Percentiles rank a stretch among this genome's conserved stretches.
phyloP scores from a whole-genome alignment of 2,797 vertebrate species.

The Denticeps clupeoides region DNA sequence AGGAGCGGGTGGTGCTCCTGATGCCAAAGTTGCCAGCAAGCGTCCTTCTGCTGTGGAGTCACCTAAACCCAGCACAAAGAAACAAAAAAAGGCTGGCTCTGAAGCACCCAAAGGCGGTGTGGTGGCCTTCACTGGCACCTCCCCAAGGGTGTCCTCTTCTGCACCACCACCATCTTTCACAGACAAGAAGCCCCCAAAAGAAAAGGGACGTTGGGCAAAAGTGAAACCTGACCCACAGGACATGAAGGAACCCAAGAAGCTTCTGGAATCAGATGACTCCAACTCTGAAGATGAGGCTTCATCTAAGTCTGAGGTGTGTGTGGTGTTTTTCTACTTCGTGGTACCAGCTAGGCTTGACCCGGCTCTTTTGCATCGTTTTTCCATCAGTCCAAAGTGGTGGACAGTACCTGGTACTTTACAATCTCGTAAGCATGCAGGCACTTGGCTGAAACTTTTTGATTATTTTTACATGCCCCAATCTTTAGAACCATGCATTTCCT shows the following conservation, averaged over 20 bases:
- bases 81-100: slow-evolving; percentile 84
- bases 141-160: slow-evolving; percentile 68
- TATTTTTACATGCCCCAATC: no score
- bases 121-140: slow-evolving; percentile 60
- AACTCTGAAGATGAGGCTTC: slow-evolving; percentile 92
- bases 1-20: slow-evolving; percentile 37
- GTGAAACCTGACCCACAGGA: slow-evolving; percentile 72
- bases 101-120: slow-evolving; percentile 65
- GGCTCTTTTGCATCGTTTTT: no score
- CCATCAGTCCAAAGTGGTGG: no score
- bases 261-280: slow-evolving; percentile 80
- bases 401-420: no score
- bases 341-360: no score
- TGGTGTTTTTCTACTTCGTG: background rate
- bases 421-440: no score
- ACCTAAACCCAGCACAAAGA: slow-evolving; percentile 87
- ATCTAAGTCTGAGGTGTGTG: slow-evolving; percentile 86
- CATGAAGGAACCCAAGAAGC: slow-evolving; percentile 77
- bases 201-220: slow-evolving; percentile 75
- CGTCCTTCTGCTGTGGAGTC: slow-evolving; percentile 80
- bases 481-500: no score
- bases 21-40: slow-evolving; percentile 79
- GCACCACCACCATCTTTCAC: slow-evolving; percentile 46
- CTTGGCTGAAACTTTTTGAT: no score
- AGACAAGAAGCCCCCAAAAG: slow-evolving; percentile 84